Base-by-base conservation (phyloP, 2,113 vertebrate genomes). In the Apeltes quadracus region DNA sequence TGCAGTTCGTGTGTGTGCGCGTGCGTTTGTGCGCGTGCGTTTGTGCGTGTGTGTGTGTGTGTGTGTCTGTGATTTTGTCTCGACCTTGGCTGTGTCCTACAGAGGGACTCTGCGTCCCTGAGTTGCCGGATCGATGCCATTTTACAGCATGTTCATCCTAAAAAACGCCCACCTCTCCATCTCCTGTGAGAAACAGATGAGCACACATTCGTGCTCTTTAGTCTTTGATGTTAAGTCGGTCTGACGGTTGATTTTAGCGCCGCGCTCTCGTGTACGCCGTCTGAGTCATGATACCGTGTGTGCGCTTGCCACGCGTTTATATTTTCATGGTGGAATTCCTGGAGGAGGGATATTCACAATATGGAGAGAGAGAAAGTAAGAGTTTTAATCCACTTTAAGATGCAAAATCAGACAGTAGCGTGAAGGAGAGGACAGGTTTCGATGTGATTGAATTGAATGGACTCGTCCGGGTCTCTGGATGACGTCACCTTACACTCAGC, bases 81-180 rank as follows among this genome's bases (percentile, higher is more conserved):
- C 89, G 88, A 86, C 80, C 55, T 83, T 88, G 89, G 87, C 72
- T 48, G 32, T 48, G 32, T 44, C 14, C 61, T 23, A 72, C 72
- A 75, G 59, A 74, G 39, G 39, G 53, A 54, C 65, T 72, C 63
- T 68, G 72, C 15, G 7, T 16, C 75, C 69, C 36, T 36, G 56
- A 29, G 68, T 34, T 29, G 18, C 44, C 75, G 80, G 59, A 69
- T 74, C 80, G 73, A 84, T 48, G 34, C 48, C 1, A 48, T 88
- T 91, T 89, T 80, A 72, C 76, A 75, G 51, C 59, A 54, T 73
- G 38, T 86, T 82, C 84, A 76, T 74, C 50, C 70, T 83, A 85
- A 87, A 76, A 63, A 78, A 77, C 50, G 70, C 48, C 76, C 48
- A 78, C 50, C 57, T 34, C 36, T 25, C 20, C 16, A 22, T 14